Percentiles rank a stretch among this genome's conserved stretches.
phyloP scores from a whole-genome alignment of 1,140 invertebrate genomes.

The Lordiphosa mommai region DNA sequence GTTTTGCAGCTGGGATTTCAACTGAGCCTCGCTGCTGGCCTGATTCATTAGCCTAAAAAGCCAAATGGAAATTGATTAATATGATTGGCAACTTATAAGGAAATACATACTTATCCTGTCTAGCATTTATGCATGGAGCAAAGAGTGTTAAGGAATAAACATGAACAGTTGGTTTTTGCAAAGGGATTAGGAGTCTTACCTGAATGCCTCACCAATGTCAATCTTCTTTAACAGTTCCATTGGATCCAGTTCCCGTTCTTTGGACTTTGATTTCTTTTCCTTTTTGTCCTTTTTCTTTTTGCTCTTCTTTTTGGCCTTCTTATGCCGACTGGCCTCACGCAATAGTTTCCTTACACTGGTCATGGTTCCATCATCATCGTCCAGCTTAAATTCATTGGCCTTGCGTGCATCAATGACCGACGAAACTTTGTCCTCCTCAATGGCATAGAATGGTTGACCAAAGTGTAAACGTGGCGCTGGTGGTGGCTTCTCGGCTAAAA shows the following conservation, averaged over 20 bases:
- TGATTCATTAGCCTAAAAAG: constrained; percentile 49
- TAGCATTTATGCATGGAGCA: constrained; percentile 6
- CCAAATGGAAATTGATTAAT: constrained; percentile 2
- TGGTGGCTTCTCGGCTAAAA: constrained; percentile 59
- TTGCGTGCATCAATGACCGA: constrained; percentile 43
- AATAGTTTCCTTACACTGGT: constrained; percentile 90
- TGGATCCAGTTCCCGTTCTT: constrained; percentile 80
- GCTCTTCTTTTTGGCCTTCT: constrained; percentile 85
- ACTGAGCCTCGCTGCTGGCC: constrained; percentile 29
- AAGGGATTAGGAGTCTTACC: constrained; percentile 80
- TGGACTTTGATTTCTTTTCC: constrained; percentile 81
- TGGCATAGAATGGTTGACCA: constrained; percentile 80
- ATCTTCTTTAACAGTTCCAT: constrained; percentile 80
- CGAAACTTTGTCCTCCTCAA: constrained; percentile 68
- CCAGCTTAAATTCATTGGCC: constrained; percentile 82
- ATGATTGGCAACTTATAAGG: background rate
- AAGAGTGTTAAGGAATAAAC: background rate
- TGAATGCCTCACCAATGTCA: constrained; percentile 84
- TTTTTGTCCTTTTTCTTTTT: constrained; percentile 82
- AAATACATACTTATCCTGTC: constrained; percentile 36
- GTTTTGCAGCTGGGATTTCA: constrained; percentile 30
- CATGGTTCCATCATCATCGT: constrained; percentile 91
- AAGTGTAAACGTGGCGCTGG: constrained; percentile 15
- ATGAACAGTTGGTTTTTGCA: background rate
- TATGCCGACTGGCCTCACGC: constrained; percentile 89